A percentile compares a stretch with the other conserved stretches of the same genome.
Conservation (phyloP, 2,888 invertebrate species). For the Sinopyrophorus schimmeli region DNA sequence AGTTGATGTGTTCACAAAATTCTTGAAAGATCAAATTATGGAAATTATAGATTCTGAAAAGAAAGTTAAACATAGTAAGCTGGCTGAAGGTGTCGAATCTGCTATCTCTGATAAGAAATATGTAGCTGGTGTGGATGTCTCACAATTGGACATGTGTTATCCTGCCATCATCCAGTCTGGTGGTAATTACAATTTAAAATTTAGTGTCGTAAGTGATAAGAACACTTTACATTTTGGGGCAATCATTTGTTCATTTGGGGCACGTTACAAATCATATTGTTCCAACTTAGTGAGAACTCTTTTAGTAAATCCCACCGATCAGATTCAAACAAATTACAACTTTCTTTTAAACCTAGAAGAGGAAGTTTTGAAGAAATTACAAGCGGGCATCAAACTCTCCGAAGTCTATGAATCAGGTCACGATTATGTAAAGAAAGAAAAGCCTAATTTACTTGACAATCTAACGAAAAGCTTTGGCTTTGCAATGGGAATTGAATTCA, state of each 20-base stretch:
- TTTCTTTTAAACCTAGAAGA: constrained; percentile 88
- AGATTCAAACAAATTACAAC: constrained; percentile 85
- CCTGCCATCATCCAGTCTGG: constrained; percentile 99
- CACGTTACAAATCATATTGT: constrained; percentile 96
- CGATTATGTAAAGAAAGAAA: constrained; percentile 81
- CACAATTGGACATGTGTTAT: constrained; percentile 95
- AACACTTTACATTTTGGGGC: constrained; percentile 94
- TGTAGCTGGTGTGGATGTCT: constrained; percentile 85
- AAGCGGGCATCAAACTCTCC: constrained; percentile 80
- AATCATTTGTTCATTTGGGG: constrained; percentile 92
- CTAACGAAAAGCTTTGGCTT: constrained; percentile 96
- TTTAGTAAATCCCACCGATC: constrained; percentile 88
- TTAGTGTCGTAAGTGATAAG: constrained; percentile 93
- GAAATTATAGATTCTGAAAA: constrained; percentile 98
- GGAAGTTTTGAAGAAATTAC: constrained; percentile 82
- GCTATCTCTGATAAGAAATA: constrained; percentile 96
- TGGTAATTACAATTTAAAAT: constrained; percentile 96
- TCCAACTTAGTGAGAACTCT: constrained; percentile 96
- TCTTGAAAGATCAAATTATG: constrained; percentile 96
- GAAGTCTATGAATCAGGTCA: constrained; percentile 86
- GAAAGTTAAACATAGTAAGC: constrained; percentile 95
- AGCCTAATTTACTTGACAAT: constrained; percentile 82
- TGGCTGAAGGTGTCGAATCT: constrained; percentile 92
- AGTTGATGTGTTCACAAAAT: constrained; percentile 94
- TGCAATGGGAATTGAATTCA: constrained; percentile 97